phyloP scores from a whole-genome alignment of 1,140 invertebrate species.

The Pygmarrhopalites habei region DNA sequence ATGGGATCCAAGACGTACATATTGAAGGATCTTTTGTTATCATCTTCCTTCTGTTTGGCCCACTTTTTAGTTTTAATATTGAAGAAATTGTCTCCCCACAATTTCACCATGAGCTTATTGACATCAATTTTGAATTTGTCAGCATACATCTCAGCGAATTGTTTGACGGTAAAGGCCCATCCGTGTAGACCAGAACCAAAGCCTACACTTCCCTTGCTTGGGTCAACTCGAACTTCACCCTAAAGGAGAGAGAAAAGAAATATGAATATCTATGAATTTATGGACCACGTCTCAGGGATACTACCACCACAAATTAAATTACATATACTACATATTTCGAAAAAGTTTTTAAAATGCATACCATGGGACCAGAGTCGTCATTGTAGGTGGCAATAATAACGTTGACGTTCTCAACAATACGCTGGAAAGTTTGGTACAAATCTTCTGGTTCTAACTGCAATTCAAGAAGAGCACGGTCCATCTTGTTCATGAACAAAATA shows the following conservation, averaged over 20 bases:
- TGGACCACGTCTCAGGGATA: too few species aligned
- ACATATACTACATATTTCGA: too few species aligned
- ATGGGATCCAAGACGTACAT: constrained; percentile 99
- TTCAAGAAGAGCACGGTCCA: constrained; percentile 95
- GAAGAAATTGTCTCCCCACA: constrained; percentile 99
- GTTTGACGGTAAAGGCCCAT: constrained; percentile 99
- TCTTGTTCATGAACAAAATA: constrained; percentile 99
- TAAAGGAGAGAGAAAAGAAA: too few species aligned
- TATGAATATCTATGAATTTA: too few species aligned
- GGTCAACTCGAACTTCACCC: too few species aligned
- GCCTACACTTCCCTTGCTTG: constrained; percentile 95
- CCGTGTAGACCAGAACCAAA: constrained; percentile 99
- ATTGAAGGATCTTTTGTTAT: constrained; percentile 93
- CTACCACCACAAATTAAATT: too few species aligned
- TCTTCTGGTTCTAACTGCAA: constrained; percentile 92
- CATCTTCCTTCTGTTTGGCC: constrained; percentile 79
- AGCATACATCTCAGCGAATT: constrained; percentile 98
- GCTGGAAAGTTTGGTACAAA: constrained; percentile 98
- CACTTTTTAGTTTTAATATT: constrained; percentile 96
- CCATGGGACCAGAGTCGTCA: constrained; percentile 96
- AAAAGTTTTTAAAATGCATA: too few species aligned
- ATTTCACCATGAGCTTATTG: constrained; percentile 89
- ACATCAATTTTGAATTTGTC: constrained; percentile 97
- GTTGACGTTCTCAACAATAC: constrained; percentile 99
- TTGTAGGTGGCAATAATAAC: constrained; percentile 99